Conservation (phyloP, 2,797 vertebrate genomes). For the Melanotaenia trifasciata region DNA sequence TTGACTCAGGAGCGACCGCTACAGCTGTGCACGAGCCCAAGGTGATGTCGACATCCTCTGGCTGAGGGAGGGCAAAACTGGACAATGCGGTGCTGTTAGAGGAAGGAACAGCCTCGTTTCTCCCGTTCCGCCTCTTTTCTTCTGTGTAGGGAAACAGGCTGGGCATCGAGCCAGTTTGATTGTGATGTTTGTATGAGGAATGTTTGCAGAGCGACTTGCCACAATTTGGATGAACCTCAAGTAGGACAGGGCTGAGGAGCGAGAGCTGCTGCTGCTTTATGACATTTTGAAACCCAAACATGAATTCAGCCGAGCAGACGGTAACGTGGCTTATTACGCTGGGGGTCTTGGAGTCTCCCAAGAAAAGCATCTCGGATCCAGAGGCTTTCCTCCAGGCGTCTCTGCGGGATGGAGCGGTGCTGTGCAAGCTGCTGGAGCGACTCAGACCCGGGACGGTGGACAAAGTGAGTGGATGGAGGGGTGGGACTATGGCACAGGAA, state of each 20-base stretch:
- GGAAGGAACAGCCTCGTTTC: conserved; percentile 24
- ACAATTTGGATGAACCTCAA: conserved; percentile 20
- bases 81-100: conserved; percentile 11
- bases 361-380: conserved; percentile 94
- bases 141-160: background rate
- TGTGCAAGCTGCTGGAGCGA: conserved; percentile 92
- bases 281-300: conserved; percentile 43
- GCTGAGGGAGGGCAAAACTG: background rate
- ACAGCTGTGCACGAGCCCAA: conserved; percentile 45
- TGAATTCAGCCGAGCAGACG: conserved; percentile 95
- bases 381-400: conserved; percentile 90
- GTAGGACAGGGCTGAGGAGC: background rate
- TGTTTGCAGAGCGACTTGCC: conserved; percentile 17
- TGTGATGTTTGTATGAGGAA: conserved; percentile 22
- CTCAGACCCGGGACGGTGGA: conserved; percentile 91
- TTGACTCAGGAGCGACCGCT: conserved; percentile 18
- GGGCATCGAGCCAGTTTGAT: background rate
- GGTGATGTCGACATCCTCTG: conserved; percentile 55
- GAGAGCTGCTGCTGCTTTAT: conserved; percentile 8
- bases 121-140: conserved; percentile 28
- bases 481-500: background rate
- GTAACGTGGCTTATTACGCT: conserved; percentile 97
- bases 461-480: conserved; percentile 82
- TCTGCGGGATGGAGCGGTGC: conserved; percentile 92
- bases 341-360: conserved; percentile 95